A percentile compares a stretch with the other conserved stretches of the same genome.
These are phyloP conservation scores for Typhlichthys subterraneus DNA, from an alignment of 2,797 vertebrate species.

Conservation along the genomic window DNA sequence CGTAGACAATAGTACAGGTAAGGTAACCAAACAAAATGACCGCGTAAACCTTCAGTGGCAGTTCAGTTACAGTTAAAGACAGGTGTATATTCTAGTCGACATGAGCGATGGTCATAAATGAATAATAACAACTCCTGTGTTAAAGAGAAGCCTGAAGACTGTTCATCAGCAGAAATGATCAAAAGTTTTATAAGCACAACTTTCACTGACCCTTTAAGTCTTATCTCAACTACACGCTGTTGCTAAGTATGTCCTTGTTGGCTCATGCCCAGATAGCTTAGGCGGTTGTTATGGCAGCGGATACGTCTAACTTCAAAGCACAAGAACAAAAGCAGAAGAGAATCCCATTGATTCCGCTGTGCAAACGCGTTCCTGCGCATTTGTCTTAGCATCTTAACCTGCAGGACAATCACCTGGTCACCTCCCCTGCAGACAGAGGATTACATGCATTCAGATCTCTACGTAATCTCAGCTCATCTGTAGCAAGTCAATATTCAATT, in stretches of 20 bases:
- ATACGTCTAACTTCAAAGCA: slow-evolving; percentile 32
- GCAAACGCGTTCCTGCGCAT: slow-evolving; percentile 37
- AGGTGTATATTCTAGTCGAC: not conserved
- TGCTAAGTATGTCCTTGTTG: not conserved
- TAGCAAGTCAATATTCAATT: slow-evolving; percentile 79
- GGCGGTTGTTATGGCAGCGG: not conserved
- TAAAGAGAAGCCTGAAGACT: slow-evolving; percentile 7
- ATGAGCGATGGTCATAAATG: too few species aligned
- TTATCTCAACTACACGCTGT: not conserved
- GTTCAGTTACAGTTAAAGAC: too few species aligned
- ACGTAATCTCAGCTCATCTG: slow-evolving; percentile 75
- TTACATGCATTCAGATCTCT: slow-evolving; percentile 73
- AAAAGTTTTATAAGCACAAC: slow-evolving; percentile 19
- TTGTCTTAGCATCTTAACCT: slow-evolving; percentile 20
- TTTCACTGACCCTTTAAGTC: slow-evolving; percentile 9
- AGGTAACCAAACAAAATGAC: too few species aligned
- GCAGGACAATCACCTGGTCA: slow-evolving; percentile 22
- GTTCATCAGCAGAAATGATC: slow-evolving; percentile 25
- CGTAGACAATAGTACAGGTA: too few species aligned
- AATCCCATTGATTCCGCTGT: slow-evolving; percentile 11
- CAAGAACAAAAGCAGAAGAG: slow-evolving; percentile 32
- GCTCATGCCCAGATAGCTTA: not conserved
- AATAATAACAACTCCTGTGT: not conserved
- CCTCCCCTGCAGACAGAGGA: slow-evolving; percentile 45
- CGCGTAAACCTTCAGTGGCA: too few species aligned